Evolutionary conservation across 92 coral and sea anemone genomes (phyloP), one percentile per base, ranked within the genome.

Genomic region (Chrysogorgia sp.): DNA sequence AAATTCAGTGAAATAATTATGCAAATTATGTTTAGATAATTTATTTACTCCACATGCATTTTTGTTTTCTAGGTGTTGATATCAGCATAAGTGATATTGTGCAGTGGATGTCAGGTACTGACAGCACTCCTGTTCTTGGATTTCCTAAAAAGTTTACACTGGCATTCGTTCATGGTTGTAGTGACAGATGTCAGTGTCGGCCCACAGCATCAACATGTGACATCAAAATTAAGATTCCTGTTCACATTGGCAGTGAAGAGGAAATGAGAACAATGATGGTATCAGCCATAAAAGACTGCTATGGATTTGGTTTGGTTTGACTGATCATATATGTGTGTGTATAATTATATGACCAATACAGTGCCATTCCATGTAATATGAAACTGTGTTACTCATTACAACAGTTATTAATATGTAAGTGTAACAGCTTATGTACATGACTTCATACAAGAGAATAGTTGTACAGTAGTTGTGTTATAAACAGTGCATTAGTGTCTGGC

Each of bases 301-400:
- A 49, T 50, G 79, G 79, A 55, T 74, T 74, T 74, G 79, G 79
- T 21, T 28, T 71, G 26, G 34, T 70, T 47, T 70, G 25, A 76
- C 24, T 56, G n/a, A n/a, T n/a, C n/a, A n/a, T n/a, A n/a, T n/a
- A n/a, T n/a, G n/a, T n/a, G n/a, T n/a, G n/a, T n/a, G n/a, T n/a
- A n/a, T n/a, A n/a, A n/a, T n/a, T n/a, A n/a, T n/a, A n/a, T n/a
- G n/a, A n/a, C n/a, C n/a, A n/a, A n/a, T n/a, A n/a, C n/a, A n/a
- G n/a, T n/a, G n/a, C n/a, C n/a, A n/a, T n/a, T n/a, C n/a, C n/a
- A n/a, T n/a, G n/a, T n/a, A n/a, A n/a, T n/a, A n/a, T n/a, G n/a
- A n/a, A n/a, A n/a, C n/a, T n/a, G n/a, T n/a, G n/a, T n/a, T n/a
- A n/a, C n/a, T n/a, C n/a, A n/a, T n/a, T n/a, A n/a, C n/a, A n/a